Evolutionary conservation across 2,797 vertebrate species (phyloP).

Genomic region (Poecilia gillii): DNA sequence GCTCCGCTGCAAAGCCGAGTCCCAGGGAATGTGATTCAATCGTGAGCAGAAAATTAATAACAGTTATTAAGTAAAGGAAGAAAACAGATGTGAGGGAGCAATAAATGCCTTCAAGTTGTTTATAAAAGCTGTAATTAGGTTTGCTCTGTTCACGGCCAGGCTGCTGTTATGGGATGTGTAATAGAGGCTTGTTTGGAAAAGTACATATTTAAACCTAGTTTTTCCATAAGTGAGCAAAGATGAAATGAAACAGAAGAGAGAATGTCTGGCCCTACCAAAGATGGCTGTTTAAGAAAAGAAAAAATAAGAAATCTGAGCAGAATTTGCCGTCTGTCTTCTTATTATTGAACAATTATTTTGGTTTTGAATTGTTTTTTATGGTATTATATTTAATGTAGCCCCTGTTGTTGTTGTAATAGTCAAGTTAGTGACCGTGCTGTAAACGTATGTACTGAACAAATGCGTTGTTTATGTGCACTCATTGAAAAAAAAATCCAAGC

Average conservation of each 20-base stretch:
- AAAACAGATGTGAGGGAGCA: conserved; percentile 2
- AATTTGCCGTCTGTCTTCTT: not conserved
- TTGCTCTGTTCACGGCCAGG: not conserved
- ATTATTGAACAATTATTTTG: not conserved
- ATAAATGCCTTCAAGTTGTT: conserved; percentile 5
- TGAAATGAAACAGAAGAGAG: not conserved
- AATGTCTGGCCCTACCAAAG: not conserved
- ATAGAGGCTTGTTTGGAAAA: not conserved
- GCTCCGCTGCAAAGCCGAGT: not conserved
- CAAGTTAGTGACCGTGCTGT: too few relatives aligned
- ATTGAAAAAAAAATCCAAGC: too few relatives aligned
- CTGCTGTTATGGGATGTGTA: not conserved
- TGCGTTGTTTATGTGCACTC: too few relatives aligned
- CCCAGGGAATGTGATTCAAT: not conserved
- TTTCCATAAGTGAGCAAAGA: not conserved
- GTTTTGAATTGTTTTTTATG: not conserved
- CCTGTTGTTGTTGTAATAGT: not conserved
- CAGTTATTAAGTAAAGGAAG: not conserved
- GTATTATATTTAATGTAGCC: not conserved
- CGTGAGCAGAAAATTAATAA: conserved; percentile 1
- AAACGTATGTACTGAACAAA: too few relatives aligned
- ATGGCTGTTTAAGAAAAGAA: not conserved
- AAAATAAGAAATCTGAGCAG: not conserved
- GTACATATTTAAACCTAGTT: not conserved
- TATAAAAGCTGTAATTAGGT: conserved; percentile 1